Evolutionary conservation across 30 jellyfish, hydroid and myxozoan species (phyloP).

Genomic region (Hydractinia symbiolongicarpus): DNA sequence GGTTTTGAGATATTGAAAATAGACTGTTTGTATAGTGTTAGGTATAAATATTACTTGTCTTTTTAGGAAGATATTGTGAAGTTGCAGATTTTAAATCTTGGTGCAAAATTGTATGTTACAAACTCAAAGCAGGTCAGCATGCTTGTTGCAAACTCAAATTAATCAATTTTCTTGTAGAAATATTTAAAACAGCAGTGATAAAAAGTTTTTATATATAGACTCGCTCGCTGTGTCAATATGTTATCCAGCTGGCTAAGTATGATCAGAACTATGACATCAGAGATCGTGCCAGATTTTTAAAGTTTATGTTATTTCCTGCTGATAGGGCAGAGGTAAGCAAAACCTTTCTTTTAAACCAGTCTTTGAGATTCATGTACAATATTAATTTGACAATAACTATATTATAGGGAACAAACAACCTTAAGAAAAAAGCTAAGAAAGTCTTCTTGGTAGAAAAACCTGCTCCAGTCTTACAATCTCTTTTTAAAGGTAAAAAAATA

Average conservation of each 20-base stretch:
- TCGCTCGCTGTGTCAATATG: constrained; percentile 67
- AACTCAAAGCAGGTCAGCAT: constrained; percentile 81
- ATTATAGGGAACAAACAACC: constrained; percentile 27
- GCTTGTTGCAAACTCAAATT: neutral
- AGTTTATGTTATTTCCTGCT: constrained; percentile 61
- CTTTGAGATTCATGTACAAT: too few species aligned
- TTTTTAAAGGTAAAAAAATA: constrained; percentile 58
- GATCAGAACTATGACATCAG: constrained; percentile 86
- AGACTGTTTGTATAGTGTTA: neutral
- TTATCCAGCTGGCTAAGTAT: constrained; percentile 80
- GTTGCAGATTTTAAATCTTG: constrained; percentile 79
- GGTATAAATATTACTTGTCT: neutral
- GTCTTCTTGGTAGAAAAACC: constrained; percentile 83
- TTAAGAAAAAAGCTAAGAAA: constrained; percentile 85
- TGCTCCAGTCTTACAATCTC: constrained; percentile 87
- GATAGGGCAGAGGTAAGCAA: constrained; percentile 61
- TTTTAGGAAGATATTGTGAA: constrained; percentile 83
- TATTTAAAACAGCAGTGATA: neutral
- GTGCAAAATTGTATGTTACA: constrained; percentile 78
- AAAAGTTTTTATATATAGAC: constrained; percentile 40
- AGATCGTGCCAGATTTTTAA: constrained; percentile 73
- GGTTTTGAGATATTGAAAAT: neutral
- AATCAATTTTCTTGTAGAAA: neutral
- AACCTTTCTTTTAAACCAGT: too few species aligned
- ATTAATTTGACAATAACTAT: neutral